Percentiles rank a stretch among this genome's conserved stretches.
These are phyloP conservation scores for Glomeris marginata DNA, from an alignment of 2,888 invertebrate species.

Conservation along the genomic window DNA sequence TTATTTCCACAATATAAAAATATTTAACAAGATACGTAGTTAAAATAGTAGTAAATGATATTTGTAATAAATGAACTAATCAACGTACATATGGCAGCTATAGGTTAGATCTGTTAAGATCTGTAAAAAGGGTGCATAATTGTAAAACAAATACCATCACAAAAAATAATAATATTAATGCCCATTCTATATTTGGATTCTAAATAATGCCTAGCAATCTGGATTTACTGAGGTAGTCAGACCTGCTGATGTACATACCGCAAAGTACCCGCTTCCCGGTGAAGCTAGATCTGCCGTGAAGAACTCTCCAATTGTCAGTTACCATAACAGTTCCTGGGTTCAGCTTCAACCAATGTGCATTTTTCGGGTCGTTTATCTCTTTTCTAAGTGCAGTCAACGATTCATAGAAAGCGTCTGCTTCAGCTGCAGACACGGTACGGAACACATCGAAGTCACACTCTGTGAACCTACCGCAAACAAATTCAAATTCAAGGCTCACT, in stretches of 20 bases:
- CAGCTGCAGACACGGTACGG: slow-evolving; percentile 36
- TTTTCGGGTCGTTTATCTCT: slow-evolving; percentile 1
- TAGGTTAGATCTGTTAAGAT: not conserved
- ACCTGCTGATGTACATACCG: slow-evolving; percentile 56
- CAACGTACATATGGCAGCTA: too few species aligned
- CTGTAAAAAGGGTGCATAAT: not conserved
- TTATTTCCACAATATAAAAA: too few species aligned
- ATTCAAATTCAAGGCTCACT: not conserved
- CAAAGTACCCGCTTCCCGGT: slow-evolving; percentile 48
- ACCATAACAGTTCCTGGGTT: slow-evolving; percentile 52
- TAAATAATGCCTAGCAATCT: slow-evolving; percentile 21
- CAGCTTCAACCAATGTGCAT: slow-evolving; percentile 6
- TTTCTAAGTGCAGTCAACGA: not conserved
- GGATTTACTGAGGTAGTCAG: slow-evolving; percentile 50
- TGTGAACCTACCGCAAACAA: slow-evolving; percentile 42
- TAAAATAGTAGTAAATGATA: too few species aligned
- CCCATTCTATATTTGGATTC: not conserved
- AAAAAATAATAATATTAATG: not conserved
- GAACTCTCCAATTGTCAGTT: slow-evolving; percentile 61
- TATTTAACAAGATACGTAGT: too few species aligned
- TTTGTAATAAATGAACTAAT: too few species aligned
- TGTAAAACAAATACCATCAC: not conserved
- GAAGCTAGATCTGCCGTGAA: slow-evolving; percentile 57
- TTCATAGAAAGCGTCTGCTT: slow-evolving; percentile 45
- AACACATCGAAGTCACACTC: slow-evolving; percentile 55